Percentiles rank a stretch among this genome's conserved stretches.
These are phyloP conservation scores for Sarcophaga peregrina DNA, from an alignment of 1,140 invertebrate genomes.

Conservation along the genomic window DNA sequence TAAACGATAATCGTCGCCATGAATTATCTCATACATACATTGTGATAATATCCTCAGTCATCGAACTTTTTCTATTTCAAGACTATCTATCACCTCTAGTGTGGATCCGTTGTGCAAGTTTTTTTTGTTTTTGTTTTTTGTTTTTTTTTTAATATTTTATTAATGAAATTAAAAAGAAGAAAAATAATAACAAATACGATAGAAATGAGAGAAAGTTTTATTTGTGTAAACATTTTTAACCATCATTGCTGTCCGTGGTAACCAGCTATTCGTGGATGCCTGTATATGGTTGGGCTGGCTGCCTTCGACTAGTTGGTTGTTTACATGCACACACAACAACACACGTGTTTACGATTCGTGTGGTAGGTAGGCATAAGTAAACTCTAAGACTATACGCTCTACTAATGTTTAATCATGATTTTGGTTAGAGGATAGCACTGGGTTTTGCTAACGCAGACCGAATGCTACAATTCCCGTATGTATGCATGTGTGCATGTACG, in stretches of 20 bases:
- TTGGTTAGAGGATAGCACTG: too few species aligned
- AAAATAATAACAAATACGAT: slow-evolving; percentile 5
- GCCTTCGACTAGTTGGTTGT: slow-evolving; percentile 10
- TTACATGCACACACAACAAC: not conserved
- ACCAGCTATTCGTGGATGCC: not conserved
- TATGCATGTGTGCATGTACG: too few species aligned
- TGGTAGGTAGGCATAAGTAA: not conserved
- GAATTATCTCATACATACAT: slow-evolving; percentile 8
- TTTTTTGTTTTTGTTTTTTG: slow-evolving; percentile 8
- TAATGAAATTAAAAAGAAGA: not conserved
- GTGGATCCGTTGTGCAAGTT: slow-evolving; percentile 17
- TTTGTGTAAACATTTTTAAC: slow-evolving; percentile 36
- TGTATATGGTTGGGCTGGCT: slow-evolving; percentile 25
- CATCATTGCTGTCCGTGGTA: not conserved
- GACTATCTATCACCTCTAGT: not conserved
- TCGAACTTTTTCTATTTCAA: slow-evolving; percentile 19
- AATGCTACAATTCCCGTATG: too few species aligned
- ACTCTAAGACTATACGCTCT: not conserved
- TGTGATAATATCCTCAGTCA: slow-evolving; percentile 6
- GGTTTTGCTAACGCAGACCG: too few species aligned
- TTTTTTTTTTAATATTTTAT: slow-evolving; percentile 16
- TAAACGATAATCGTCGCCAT: not conserved
- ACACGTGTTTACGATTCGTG: not conserved
- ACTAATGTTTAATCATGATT: too few species aligned
- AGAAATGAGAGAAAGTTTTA: slow-evolving; percentile 37